phyloP scores from a whole-genome alignment of 2,113 vertebrate species.

The Actinemys pallida region DNA sequence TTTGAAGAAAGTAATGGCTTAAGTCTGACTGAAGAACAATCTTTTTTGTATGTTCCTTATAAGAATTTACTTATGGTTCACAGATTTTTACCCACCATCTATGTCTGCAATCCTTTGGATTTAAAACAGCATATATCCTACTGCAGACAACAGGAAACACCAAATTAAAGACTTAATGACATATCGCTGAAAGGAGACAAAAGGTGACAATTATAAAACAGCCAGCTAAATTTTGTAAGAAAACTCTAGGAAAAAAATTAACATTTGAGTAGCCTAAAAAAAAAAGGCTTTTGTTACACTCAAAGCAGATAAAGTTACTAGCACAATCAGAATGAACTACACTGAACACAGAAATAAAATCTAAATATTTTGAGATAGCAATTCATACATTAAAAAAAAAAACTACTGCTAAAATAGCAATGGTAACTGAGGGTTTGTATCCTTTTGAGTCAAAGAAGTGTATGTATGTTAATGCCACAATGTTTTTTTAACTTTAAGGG shows the following conservation, averaged over 20 bases:
- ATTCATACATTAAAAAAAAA: neutral
- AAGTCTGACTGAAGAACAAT: constrained; percentile 87
- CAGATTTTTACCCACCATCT: constrained; percentile 84
- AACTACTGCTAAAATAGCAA: neutral
- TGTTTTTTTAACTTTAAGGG: neutral
- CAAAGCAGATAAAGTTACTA: constrained; percentile 31
- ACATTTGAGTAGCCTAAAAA: constrained; percentile 51
- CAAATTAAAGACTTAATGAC: constrained; percentile 84
- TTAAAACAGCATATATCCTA: constrained; percentile 82
- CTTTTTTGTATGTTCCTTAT: constrained; percentile 87
- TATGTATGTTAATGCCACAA: neutral
- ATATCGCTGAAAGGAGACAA: constrained; percentile 80
- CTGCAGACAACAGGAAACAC: constrained; percentile 82
- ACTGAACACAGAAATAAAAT: constrained; percentile 31
- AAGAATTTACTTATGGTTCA: constrained; percentile 88
- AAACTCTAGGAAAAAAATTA: constrained; percentile 47
- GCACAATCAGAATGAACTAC: constrained; percentile 17
- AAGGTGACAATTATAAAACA: constrained; percentile 82
- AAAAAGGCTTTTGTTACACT: constrained; percentile 42
- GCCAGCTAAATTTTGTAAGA: constrained; percentile 65
- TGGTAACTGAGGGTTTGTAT: neutral
- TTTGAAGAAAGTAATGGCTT: constrained; percentile 90
- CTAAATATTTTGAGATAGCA: constrained; percentile 8
- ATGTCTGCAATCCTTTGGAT: constrained; percentile 79
- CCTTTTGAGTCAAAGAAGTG: neutral